Evolutionary conservation across 2,797 vertebrate genomes (phyloP), one percentile per base, ranked within the genome.

Genomic region (Heliangelus exortis): DNA sequence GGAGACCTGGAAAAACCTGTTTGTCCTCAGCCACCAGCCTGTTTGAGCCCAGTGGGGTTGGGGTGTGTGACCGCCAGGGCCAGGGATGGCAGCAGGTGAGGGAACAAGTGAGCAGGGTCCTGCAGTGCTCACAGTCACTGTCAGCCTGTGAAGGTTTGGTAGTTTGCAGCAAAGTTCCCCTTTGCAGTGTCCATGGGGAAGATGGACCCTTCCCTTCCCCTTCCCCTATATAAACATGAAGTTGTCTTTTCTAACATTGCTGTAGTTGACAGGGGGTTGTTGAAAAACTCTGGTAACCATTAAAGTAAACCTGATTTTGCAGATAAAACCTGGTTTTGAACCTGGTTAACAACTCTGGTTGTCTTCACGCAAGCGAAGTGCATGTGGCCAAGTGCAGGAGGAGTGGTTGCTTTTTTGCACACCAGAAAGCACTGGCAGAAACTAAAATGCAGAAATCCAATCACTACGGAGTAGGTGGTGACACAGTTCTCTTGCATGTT

Each of bases 61-160:
- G 31, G 31, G 17, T 54, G 21, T n/a, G 54, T 31, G 55, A 25
- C 45, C 21, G 1, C 21, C 7, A 23, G 36, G 31, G 41, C 39
- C 19, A 53, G 10, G 43, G 22, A 1, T 10, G 78, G 79, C 19
- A 3, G 53, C 84, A 17, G 65, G 55, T 2, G 65, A 36, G 78
- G 79, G 17, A 4, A 53, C 84, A 15, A 55, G 55, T 2, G 65
- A 41, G 47, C 0, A 5, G 39, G 41, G n/a, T 55, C 11, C 12
- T 2, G 55, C 29, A 0, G 0, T 7, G 58, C 48, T 43, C 17
- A 1, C 8, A 0, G 6, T 29, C 69, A 2, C 2, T 8, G 2
- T 12, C 43, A 6, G 53, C 41, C 34, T 16, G 18, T 16, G 21
- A 4, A 15, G 36, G 19, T 10, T 20, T 11, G 72, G 47, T 15